Conservation (phyloP, 1,140 invertebrate genomes). For the Xylocopa sonorina region DNA sequence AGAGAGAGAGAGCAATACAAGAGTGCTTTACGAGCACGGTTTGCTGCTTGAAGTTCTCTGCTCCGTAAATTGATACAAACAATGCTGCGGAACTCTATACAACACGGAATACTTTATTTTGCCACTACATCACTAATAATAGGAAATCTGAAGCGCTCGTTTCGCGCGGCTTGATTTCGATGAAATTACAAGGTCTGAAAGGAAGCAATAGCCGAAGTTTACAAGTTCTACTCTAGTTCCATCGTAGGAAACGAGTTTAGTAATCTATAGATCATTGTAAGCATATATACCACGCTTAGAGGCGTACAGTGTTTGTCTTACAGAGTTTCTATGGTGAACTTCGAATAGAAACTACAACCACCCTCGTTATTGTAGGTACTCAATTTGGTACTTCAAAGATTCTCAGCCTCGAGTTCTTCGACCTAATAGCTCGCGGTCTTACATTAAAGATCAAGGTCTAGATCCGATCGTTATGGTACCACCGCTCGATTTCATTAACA, state of each 20-base stretch:
- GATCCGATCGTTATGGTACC: neutral
- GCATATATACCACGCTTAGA: too few relatives aligned
- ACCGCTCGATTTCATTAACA: neutral
- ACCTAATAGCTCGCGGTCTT: neutral
- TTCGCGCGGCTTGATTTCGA: neutral
- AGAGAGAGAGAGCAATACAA: too few relatives aligned
- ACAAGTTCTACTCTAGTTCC: neutral
- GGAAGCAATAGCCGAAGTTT: neutral
- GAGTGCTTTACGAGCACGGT: neutral
- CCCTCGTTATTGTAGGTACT: neutral
- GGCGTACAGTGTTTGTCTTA: neutral
- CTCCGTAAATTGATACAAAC: neutral
- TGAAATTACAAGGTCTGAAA: neutral
- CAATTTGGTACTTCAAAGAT: neutral
- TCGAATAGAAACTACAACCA: neutral
- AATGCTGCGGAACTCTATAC: neutral
- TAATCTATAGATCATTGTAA: accelerated
- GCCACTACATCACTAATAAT: too few relatives aligned
- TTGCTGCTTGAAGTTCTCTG: neutral
- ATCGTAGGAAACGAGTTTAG: neutral
- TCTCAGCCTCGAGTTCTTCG: neutral
- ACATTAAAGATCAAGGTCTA: neutral
- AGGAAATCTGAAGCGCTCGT: neutral
- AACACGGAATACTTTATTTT: neutral
- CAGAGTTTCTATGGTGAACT: neutral